These are phyloP conservation scores for Diphyllodes magnificus DNA, from an alignment of 2,113 vertebrate genomes.

Conservation along the genomic window DNA sequence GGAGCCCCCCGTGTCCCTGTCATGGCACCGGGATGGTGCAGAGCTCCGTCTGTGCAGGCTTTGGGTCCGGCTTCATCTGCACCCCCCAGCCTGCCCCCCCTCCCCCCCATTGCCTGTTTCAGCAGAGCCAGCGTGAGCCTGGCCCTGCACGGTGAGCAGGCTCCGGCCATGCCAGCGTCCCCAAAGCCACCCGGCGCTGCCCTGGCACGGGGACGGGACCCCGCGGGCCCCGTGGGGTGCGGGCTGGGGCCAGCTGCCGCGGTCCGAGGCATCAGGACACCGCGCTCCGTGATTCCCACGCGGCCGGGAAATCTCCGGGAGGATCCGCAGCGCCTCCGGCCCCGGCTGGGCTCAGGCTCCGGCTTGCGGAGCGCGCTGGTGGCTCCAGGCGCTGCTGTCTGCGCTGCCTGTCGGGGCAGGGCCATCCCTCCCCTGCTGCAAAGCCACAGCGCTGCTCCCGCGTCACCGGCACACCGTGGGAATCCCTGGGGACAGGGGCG, in stretches of 20 bases:
- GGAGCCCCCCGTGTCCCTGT: background rate
- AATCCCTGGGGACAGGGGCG: background rate
- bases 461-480: background rate
- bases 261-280: accelerated
- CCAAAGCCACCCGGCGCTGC: background rate
- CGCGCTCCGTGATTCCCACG: background rate
- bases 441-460: background rate
- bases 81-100: too few relatives aligned
- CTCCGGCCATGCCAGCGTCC: accelerated
- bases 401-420: slow-evolving; percentile 26
- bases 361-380: background rate
- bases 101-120: background rate
- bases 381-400: background rate
- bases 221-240: accelerated
- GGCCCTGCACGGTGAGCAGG: accelerated
- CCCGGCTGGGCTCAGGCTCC: background rate
- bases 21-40: accelerated
- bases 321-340: background rate
- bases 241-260: background rate
- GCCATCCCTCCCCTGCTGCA: background rate
- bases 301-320: background rate
- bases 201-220: accelerated
- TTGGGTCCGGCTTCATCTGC: background rate
- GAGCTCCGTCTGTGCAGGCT: accelerated
- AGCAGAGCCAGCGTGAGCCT: background rate